A percentile compares a stretch with the other conserved stretches of the same genome.
Conservation (phyloP, 2,797 vertebrate genomes). For the Dipus sagitta region DNA sequence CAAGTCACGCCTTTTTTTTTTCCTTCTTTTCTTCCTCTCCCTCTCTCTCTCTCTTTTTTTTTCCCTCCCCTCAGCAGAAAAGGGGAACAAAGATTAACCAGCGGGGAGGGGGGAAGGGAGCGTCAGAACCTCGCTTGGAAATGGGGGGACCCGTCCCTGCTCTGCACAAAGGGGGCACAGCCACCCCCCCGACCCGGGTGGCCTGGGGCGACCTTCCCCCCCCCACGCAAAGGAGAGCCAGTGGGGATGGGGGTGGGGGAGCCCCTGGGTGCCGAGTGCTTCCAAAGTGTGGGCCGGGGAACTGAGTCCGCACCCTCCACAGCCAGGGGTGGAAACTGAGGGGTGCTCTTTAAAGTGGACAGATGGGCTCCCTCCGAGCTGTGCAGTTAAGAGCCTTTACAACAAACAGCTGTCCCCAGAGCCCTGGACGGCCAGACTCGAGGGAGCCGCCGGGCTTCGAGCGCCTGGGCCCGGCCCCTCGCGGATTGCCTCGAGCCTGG, state of each 20-base stretch:
- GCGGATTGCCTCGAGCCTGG: not conserved
- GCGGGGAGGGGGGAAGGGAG: slow-evolving; percentile 66
- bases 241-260: slow-evolving; percentile 22
- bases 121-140: slow-evolving; percentile 64
- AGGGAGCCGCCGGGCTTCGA: not conserved
- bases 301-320: slow-evolving; percentile 42
- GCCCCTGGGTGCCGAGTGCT: slow-evolving; percentile 17
- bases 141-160: slow-evolving; percentile 57
- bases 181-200: slow-evolving; percentile 35
- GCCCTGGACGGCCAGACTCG: slow-evolving; percentile 67
- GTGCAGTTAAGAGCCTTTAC: slow-evolving; percentile 10
- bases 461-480: not conserved
- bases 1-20: slow-evolving; percentile 84
- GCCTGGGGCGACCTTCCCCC: slow-evolving; percentile 32
- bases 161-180: slow-evolving; percentile 69
- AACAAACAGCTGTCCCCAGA: slow-evolving; percentile 74
- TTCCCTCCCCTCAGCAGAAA: slow-evolving; percentile 78
- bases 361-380: slow-evolving; percentile 73
- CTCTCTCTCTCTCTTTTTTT: slow-evolving; percentile 40
- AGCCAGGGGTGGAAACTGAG: slow-evolving; percentile 51
- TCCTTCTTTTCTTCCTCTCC: slow-evolving; percentile 64
- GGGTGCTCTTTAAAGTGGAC: slow-evolving; percentile 58
- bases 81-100: slow-evolving; percentile 84
- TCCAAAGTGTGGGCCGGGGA: slow-evolving; percentile 8
- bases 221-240: not conserved